Percentiles rank a stretch among this genome's conserved stretches.
Conservation (phyloP, 2,797 vertebrate species). For the Poeciliopsis infans region DNA sequence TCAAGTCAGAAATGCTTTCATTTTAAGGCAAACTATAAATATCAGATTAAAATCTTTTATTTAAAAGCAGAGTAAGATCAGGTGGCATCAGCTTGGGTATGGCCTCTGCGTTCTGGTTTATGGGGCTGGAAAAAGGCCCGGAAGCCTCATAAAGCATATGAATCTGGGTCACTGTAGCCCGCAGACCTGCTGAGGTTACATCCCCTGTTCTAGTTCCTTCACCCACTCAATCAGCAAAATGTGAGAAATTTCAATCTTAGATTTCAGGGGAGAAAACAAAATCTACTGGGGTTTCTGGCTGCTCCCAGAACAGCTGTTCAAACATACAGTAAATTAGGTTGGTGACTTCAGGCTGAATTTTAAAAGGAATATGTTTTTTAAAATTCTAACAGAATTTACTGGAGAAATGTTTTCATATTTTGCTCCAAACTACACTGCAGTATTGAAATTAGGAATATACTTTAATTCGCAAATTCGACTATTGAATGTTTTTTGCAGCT, state of each 20-base stretch:
- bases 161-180: constrained; percentile 1
- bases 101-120: constrained; percentile 30
- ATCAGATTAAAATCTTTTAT: neutral
- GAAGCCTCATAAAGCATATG: constrained; percentile 38
- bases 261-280: neutral
- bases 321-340: neutral
- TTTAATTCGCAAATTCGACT: neutral
- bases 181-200: neutral
- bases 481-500: neutral
- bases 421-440: neutral
- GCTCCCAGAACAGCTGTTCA: neutral
- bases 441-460: neutral
- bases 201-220: neutral
- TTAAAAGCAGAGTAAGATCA: neutral
- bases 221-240: neutral
- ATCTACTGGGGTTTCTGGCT: neutral
- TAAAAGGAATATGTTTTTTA: neutral
- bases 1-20: neutral
- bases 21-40: neutral
- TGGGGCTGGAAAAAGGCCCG: constrained; percentile 21
- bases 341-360: neutral
- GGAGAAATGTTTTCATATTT: neutral
- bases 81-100: constrained; percentile 26
- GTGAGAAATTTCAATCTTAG: neutral
- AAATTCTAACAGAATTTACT: neutral